Conservation (phyloP, 1,140 invertebrate species). For the Prorops nasuta region DNA sequence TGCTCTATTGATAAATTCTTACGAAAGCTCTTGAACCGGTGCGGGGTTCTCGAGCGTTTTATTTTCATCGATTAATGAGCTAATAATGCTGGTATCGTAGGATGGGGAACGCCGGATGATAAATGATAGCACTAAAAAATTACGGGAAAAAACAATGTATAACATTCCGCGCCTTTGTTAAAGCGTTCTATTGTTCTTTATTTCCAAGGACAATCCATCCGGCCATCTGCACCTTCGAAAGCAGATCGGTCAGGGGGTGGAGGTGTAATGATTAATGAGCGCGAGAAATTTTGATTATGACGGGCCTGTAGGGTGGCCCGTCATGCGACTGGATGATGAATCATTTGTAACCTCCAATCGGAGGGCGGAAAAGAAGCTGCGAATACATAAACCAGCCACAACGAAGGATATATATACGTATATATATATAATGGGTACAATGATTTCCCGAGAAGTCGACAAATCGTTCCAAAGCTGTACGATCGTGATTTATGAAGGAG, state of each 20-base stretch:
- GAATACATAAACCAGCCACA: too few species aligned
- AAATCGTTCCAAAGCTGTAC: too few species aligned
- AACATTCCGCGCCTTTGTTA: constrained; percentile 25
- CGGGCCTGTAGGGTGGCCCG: constrained; percentile 34
- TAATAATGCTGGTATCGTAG: not conserved
- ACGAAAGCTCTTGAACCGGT: too few species aligned
- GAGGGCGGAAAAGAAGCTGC: too few species aligned
- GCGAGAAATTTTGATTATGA: constrained; percentile 47
- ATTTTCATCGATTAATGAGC: not conserved
- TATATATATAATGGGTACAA: too few species aligned
- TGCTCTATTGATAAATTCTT: too few species aligned
- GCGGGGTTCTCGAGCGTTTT: too few species aligned
- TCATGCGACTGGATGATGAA: constrained; percentile 55
- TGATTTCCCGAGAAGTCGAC: too few species aligned
- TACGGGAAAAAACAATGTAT: constrained; percentile 15
- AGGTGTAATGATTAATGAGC: constrained; percentile 46
- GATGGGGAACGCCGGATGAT: not conserved
- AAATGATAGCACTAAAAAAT: not conserved
- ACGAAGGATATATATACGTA: too few species aligned
- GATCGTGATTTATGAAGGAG: too few species aligned
- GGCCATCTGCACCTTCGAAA: constrained; percentile 26
- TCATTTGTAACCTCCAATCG: constrained; percentile 51
- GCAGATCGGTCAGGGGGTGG: constrained; percentile 13
- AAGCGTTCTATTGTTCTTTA: constrained; percentile 8
- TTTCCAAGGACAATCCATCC: constrained; percentile 15